Evolutionary conservation across 2,113 vertebrate species (phyloP).

Genomic region (Toxotes jaculatrix): DNA sequence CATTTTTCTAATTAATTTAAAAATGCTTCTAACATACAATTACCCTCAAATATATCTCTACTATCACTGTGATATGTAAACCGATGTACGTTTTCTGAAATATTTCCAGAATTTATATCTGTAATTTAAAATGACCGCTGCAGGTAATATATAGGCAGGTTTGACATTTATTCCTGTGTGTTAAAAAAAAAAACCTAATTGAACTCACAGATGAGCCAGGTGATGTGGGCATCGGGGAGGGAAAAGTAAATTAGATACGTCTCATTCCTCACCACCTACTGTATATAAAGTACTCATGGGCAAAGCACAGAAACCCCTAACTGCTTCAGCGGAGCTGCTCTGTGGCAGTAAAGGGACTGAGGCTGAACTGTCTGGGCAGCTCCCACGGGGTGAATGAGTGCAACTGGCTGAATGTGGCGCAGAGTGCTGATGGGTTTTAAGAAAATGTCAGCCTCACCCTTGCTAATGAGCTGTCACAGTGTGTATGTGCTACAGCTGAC

Average conservation of each 20-base stretch:
- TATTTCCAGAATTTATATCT: conserved; percentile 18
- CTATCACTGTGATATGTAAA: background rate
- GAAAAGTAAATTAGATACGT: conserved; percentile 23
- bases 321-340: conserved; percentile 44
- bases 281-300: conserved; percentile 25
- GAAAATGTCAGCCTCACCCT: conserved; percentile 48
- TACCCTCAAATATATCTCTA: background rate
- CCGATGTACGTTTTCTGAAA: background rate
- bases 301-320: conserved; percentile 33
- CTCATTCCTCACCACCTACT: conserved; percentile 26
- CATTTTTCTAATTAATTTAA: background rate
- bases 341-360: conserved; percentile 18
- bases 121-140: background rate
- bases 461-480: conserved; percentile 54
- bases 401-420: conserved; percentile 33
- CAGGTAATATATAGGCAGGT: background rate
- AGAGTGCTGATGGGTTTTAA: conserved; percentile 40
- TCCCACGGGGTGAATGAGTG: conserved; percentile 37
- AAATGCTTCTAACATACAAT: background rate
- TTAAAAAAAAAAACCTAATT: background rate
- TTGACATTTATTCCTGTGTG: background rate
- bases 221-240: conserved; percentile 7
- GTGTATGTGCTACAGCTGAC: conserved; percentile 74
- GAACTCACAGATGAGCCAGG: conserved; percentile 4
- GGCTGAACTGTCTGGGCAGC: conserved; percentile 43